These are phyloP conservation scores for Cuniculus paca DNA, from an alignment of 2,797 vertebrate genomes.

Conservation along the genomic window DNA sequence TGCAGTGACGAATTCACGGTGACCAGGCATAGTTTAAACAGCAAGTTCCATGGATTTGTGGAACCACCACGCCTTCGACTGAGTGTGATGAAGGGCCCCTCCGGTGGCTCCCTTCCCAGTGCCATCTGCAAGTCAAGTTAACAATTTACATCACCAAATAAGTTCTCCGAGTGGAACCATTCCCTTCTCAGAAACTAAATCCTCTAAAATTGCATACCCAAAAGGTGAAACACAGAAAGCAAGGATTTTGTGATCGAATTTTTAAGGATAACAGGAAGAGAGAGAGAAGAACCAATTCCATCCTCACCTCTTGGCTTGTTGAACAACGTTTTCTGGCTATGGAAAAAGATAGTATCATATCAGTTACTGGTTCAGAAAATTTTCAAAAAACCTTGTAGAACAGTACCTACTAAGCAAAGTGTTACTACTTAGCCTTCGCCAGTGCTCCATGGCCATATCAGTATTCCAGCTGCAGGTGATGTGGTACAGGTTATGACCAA, in stretches of 20 bases:
- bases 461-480: not conserved
- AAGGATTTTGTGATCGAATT: not conserved
- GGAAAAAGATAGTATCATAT: not conserved
- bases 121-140: not conserved
- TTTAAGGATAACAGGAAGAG: not conserved
- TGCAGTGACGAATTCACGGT: constrained; percentile 3
- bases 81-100: not conserved
- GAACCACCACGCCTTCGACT: too few relatives aligned
- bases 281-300: not conserved
- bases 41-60: not conserved
- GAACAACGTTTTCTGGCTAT: not conserved
- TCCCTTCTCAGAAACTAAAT: constrained; percentile 19
- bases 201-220: not conserved
- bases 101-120: not conserved
- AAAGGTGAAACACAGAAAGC: not conserved
- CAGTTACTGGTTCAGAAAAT: not conserved
- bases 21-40: not conserved
- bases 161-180: not conserved
- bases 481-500: not conserved
- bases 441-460: not conserved
- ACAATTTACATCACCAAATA: not conserved
- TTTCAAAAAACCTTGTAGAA: not conserved
- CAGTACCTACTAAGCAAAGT: not conserved
- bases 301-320: not conserved
- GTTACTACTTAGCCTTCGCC: not conserved